Base-by-base conservation (phyloP, 2,888 invertebrate species). In the Pachymerium ferrugineum region DNA sequence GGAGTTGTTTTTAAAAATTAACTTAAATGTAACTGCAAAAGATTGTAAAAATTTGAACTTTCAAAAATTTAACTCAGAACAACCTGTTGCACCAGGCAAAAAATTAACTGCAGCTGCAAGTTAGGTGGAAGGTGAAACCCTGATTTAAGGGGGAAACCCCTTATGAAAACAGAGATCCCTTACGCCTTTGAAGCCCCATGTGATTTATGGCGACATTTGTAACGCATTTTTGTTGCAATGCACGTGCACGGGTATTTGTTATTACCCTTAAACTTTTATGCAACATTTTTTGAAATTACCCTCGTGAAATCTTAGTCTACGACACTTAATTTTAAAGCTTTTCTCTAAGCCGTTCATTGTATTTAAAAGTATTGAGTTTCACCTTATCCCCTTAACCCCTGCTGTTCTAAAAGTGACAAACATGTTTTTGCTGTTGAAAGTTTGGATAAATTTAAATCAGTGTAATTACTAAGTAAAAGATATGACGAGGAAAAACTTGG, bases 101-200 rank as follows among this genome's bases (percentile, higher is more conserved):
- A n/a, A n/a, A 47, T 47, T n/a, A 3, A 42, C 19, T 47, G 47
- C 47, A 47, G 47, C 47, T 47, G 47, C 47, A 16, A 4, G 19
- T 47, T n/a, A 47, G 47, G 47, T n/a, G n/a, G n/a, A 47, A 47
- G 47, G 47, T 47, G 47, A 47, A 16, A 47, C 47, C 47, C 19
- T 16, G 47, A 22, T 19, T 47, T 47, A 4, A 3, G 47, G 3
- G 47, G 47, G n/a, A n/a, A 47, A 47, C 47, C 47, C 47, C 47
- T 47, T 47, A 22, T 47, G 19, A 47, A 47, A 47, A 47, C 47
- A 47, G 22, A 47, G 22, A 4, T 2, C 47, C n/a, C 8, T 47
- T 47, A 47, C 47, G 47, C 47, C 47, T 47, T 47, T 47, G 47
- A 47, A 16, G 6, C 47, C 47, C 47, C 47, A 16, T 22, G 8